Base-by-base conservation (phyloP, 2,888 invertebrate genomes). In the Willowsia nigromaculata region DNA sequence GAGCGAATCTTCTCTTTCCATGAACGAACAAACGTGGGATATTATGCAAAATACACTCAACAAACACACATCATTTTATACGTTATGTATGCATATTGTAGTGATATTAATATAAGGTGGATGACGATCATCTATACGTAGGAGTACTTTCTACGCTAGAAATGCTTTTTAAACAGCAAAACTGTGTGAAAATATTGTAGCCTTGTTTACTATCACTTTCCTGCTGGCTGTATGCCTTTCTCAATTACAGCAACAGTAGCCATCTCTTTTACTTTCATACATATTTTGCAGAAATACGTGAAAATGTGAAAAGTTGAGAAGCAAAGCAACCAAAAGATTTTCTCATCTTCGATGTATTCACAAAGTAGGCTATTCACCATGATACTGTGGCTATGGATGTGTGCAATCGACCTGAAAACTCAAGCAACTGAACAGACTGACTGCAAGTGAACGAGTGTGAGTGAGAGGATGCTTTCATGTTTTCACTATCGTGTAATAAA, bases 241-340 rank as follows among this genome's bases (percentile, higher is more conserved):
- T 9, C 40, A 11, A 11, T 43, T 13, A 76, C 76, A 40, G 18
- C n/a, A 33, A 65, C 33, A 27, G 53, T 53, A 53, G 6, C 18
- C 18, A 4, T 5, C 40, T 47, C 47, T 76, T 22, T 18, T 78
- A 40, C 47, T 37, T 82, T 65, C 27, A 33, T 65, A 56, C 43
- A 82, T 47, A 43, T 27, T 62, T 43, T 40, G n/a, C 40, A 37
- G 81, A 81, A 82, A 82, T 25, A 27, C 18, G 83, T 50, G 82
- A 47, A 47, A 82, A 82, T 43, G 82, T 43, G 65, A 22, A 82
- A 82, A 82, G 65, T 82, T 82, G 56, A 80, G 59, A 33, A 80
- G 59, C 7, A 33, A 56, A 30, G 18, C n/a, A 74, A 74, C 30
- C 65, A 65, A n/a, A n/a, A 65, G 65, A 65, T 33, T 65, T 65